Percentiles rank a stretch among this genome's conserved stretches.
phyloP scores from a whole-genome alignment of 2,888 invertebrate species.

The Leptarthrus brevirostris region DNA sequence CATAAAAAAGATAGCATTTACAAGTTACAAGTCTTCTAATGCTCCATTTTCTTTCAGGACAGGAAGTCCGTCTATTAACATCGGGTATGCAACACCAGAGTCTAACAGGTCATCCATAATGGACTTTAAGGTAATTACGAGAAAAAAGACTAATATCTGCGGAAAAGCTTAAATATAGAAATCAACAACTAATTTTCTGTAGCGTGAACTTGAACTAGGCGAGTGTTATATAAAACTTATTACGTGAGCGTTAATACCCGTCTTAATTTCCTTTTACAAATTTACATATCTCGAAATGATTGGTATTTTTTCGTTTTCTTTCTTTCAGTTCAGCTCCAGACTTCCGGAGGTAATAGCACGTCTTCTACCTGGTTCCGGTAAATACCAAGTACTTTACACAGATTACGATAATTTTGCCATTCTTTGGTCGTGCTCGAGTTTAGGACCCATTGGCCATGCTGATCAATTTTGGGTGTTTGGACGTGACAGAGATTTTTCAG shows the following conservation, averaged over 20 bases:
- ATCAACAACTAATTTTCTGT: background rate
- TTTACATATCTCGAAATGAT: too few relatives aligned
- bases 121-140: constrained; percentile 64
- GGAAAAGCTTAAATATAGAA: background rate
- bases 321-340: constrained; percentile 70
- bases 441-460: constrained; percentile 69
- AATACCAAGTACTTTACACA: constrained; percentile 77
- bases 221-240: background rate
- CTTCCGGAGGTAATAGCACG: constrained; percentile 76
- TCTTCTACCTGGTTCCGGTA: constrained; percentile 78
- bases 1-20: too few relatives aligned
- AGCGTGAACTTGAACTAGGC: background rate
- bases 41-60: too few relatives aligned
- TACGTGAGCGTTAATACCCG: background rate
- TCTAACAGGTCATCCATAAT: constrained; percentile 69
- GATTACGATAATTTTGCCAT: constrained; percentile 80
- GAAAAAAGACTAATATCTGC: background rate
- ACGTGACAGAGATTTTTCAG: constrained; percentile 74
- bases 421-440: constrained; percentile 79
- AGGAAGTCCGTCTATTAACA: constrained; percentile 71
- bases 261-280: background rate
- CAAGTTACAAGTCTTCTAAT: too few relatives aligned
- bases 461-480: constrained; percentile 82
- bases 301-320: background rate
- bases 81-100: constrained; percentile 74